Base-by-base conservation (phyloP, 2,888 invertebrate genomes). In the Xestia xanthographa region DNA sequence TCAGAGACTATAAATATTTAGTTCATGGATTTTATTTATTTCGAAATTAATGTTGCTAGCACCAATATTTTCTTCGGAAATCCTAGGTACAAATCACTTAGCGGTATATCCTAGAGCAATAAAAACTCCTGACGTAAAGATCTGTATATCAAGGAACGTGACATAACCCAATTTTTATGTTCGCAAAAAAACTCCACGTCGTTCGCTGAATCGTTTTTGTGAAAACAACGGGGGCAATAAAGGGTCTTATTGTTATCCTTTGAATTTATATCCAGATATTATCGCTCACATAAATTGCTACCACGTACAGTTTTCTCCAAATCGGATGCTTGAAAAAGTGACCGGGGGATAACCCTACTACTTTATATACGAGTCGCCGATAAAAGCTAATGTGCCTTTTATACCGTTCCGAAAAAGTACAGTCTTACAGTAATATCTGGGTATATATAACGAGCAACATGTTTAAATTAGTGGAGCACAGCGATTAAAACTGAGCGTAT, bases 221-320 rank as follows among this genome's bases (percentile, higher is more conserved):
- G 95, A 95, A 95, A 96, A 96, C 95, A 95, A 95, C 94, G 93
- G 90, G 89, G 90, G 95, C 95, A 94, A 96, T 96, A 96, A 96
- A 96, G 93, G 95, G 94, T 94, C 94, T 95, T 95, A 96, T 95
- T 95, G 95, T 95, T 95, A 95, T 95, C 95, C 96, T 95, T 94
- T 95, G 95, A 95, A 96, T 96, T 96, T 96, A 96, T 95, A 95
- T 95, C 95, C 95, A 93, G 95, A 95, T 96, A 95, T 95, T 95
- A 95, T 95, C 95, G 94, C 93, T 88, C 92, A 91, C 94, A 95
- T 95, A 95, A 95, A 95, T 95, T 95, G 93, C 93, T 92, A 92
- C 93, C 92, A 92, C 93, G 94, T 94, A 93, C 93, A 92, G 92
- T 92, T 93, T 91, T 90, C 91, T 92, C 93, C 87, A 92, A 94